Conservation (phyloP, 1,140 invertebrate genomes). For the Lordiphosa stackelbergi region DNA sequence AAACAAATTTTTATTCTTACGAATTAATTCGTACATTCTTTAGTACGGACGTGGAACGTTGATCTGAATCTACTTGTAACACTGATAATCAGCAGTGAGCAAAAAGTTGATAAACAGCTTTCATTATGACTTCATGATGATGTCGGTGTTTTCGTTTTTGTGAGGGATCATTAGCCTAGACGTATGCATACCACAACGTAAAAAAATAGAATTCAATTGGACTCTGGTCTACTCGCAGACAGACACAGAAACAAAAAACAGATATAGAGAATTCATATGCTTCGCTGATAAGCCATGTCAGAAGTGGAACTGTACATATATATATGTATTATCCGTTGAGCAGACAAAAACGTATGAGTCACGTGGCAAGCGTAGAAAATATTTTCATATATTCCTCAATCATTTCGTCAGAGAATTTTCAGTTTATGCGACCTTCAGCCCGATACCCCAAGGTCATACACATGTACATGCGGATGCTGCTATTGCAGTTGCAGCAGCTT, state of each 20-base stretch:
- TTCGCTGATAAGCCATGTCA: conserved; percentile 24
- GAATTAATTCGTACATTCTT: too few species aligned
- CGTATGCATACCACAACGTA: conserved; percentile 7
- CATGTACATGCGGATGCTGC: conserved; percentile 26
- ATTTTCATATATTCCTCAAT: conserved; percentile 7
- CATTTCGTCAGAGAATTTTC: conserved; percentile 4
- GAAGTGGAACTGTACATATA: too few species aligned
- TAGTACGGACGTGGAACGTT: too few species aligned
- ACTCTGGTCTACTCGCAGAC: not conserved
- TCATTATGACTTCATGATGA: conserved; percentile 49
- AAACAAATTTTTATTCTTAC: too few species aligned
- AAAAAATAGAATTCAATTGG: conserved; percentile 2
- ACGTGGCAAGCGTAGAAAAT: conserved; percentile 9
- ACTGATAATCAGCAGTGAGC: conserved; percentile 2
- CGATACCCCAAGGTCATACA: conserved; percentile 48
- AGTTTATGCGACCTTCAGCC: conserved; percentile 51
- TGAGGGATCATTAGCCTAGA: conserved; percentile 42
- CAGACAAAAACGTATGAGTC: conserved; percentile 20
- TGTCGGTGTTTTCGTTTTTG: conserved; percentile 3
- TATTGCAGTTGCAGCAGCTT: conserved; percentile 9
- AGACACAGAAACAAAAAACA: conserved; percentile 3
- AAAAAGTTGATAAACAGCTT: conserved; percentile 20
- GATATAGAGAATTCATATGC: not conserved
- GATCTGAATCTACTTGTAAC: too few species aligned
- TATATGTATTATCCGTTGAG: too few species aligned